Conservation (phyloP, 2,797 vertebrate species). For the Myripristis jacobus region DNA sequence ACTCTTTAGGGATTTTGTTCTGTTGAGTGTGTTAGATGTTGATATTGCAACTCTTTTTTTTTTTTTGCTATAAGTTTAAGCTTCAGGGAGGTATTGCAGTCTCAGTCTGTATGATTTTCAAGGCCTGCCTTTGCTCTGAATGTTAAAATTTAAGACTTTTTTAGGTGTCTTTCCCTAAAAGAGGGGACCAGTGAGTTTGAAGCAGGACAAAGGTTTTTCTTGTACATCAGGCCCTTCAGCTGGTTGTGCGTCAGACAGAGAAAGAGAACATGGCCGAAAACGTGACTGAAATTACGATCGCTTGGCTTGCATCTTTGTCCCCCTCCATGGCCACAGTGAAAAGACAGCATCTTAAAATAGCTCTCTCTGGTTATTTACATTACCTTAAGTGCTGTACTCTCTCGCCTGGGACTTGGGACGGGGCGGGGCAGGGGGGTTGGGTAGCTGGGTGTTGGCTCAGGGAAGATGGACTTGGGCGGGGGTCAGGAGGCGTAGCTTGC, state of each 20-base stretch:
- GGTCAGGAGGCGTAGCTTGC: constrained; percentile 40
- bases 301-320: constrained; percentile 81
- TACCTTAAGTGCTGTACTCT: constrained; percentile 81
- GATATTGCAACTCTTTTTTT: neutral
- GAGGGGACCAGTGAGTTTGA: constrained; percentile 18
- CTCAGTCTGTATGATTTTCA: neutral
- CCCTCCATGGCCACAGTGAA: constrained; percentile 66
- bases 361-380: constrained; percentile 77
- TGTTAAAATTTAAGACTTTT: neutral
- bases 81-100: neutral
- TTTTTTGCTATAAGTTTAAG: neutral
- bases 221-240: constrained; percentile 44
- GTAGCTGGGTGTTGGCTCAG: constrained; percentile 57
- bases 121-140: neutral
- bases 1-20: neutral
- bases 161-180: constrained; percentile 1
- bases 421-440: constrained; percentile 50
- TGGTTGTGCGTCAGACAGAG: constrained; percentile 40
- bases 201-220: constrained; percentile 24
- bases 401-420: constrained; percentile 59
- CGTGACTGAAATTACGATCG: constrained; percentile 80
- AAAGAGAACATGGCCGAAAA: constrained; percentile 68
- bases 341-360: constrained; percentile 83
- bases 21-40: neutral
- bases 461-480: constrained; percentile 53